phyloP scores from a whole-genome alignment of 2,797 vertebrate species.

The Myiotriccus ornatus region DNA sequence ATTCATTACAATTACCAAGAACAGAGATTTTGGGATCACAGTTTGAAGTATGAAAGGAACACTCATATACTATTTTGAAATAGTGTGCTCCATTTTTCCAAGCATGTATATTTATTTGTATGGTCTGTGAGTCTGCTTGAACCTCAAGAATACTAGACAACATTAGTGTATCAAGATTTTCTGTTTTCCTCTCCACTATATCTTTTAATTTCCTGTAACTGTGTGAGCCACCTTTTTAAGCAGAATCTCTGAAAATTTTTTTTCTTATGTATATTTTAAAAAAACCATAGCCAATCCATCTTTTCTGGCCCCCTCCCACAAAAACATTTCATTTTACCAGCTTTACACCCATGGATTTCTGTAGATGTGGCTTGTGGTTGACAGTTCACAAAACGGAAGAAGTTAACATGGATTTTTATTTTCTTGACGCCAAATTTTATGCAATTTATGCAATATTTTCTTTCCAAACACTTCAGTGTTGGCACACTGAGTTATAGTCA shows the following conservation, averaged over 20 bases:
- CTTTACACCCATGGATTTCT: neutral
- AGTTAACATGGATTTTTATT: neutral
- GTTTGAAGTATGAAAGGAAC: neutral
- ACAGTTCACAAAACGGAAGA: neutral
- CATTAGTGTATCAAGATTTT: too few relatives aligned
- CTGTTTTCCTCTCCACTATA: neutral
- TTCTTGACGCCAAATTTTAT: neutral
- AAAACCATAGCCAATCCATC: accelerated
- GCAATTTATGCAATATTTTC: neutral
- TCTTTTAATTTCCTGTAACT: neutral
- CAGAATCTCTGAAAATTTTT: too few relatives aligned
- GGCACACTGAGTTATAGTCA: neutral
- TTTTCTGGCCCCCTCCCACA: neutral
- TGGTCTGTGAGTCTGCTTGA: neutral
- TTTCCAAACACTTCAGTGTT: neutral
- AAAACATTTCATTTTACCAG: neutral
- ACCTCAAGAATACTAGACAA: neutral
- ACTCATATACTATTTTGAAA: neutral
- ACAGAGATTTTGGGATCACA: neutral
- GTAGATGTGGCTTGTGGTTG: neutral
- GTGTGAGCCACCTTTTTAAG: neutral
- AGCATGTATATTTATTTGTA: neutral
- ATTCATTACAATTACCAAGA: neutral
- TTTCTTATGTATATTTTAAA: neutral
- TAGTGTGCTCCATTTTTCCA: neutral